Percentiles rank a stretch among this genome's conserved stretches.
phyloP scores from a whole-genome alignment of 2,888 invertebrate genomes.

The Julus scanicus region DNA sequence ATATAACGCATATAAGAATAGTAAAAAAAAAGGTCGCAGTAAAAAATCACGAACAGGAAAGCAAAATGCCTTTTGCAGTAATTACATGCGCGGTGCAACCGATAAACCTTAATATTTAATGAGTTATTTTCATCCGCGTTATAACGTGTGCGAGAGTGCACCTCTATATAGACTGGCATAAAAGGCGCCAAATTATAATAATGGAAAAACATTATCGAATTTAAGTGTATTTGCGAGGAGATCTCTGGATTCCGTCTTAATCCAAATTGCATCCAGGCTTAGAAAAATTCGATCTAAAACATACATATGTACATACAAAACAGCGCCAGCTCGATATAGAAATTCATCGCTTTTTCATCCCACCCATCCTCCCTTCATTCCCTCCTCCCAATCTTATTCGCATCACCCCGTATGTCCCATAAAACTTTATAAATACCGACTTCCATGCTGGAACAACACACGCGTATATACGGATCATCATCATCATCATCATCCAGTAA shows the following conservation, averaged over 20 bases:
- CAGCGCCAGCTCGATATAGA: neutral
- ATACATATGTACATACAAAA: neutral
- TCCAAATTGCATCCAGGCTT: constrained; percentile 39
- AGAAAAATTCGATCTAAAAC: constrained; percentile 36
- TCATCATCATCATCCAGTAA: constrained; percentile 50
- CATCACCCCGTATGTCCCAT: constrained; percentile 45
- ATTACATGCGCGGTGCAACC: constrained; percentile 42
- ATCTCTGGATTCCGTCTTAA: constrained; percentile 43
- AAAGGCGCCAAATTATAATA: constrained; percentile 47
- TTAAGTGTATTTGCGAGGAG: constrained; percentile 45
- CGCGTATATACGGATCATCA: constrained; percentile 41
- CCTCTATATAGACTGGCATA: constrained; percentile 15
- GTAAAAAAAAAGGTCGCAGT: neutral
- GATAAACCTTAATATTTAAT: constrained; percentile 47
- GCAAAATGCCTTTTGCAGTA: constrained; percentile 31
- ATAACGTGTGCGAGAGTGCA: constrained; percentile 14
- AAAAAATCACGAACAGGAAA: neutral
- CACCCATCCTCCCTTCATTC: too few relatives aligned
- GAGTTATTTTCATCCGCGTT: constrained; percentile 40
- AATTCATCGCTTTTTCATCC: neutral
- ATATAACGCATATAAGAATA: neutral
- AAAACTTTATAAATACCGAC: constrained; percentile 45
- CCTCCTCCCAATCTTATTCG: constrained; percentile 38
- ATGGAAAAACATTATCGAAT: constrained; percentile 45
- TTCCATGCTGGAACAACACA: neutral